A percentile compares a stretch with the other conserved stretches of the same genome.
phyloP scores from a whole-genome alignment of 1,140 invertebrate species.

The Capitella teleta region DNA sequence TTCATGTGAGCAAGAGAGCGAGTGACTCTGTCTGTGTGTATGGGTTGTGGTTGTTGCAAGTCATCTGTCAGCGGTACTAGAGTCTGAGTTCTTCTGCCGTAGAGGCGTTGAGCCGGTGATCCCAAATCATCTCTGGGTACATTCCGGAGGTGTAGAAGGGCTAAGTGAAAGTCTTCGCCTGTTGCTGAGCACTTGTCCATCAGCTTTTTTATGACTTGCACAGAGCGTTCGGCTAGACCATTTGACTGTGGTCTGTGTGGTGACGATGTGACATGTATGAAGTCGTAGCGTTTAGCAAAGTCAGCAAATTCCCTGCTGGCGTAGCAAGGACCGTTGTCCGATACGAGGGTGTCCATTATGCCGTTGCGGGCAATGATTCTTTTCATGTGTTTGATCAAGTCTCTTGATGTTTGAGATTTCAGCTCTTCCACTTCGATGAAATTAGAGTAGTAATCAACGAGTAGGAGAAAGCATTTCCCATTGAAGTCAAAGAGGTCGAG shows the following conservation, averaged over 20 bases:
- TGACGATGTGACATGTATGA: constrained; percentile 15
- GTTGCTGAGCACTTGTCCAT: constrained; percentile 16
- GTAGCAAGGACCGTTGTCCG: constrained; percentile 22
- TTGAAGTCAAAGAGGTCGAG: constrained; percentile 10
- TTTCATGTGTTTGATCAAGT: constrained; percentile 14
- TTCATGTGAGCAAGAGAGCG: neutral
- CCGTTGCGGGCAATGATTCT: constrained; percentile 17
- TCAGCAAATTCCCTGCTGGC: constrained; percentile 9
- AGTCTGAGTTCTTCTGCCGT: constrained; percentile 12
- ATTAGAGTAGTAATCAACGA: constrained; percentile 16
- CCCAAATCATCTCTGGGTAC: constrained; percentile 16
- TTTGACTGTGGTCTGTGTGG: constrained; percentile 16
- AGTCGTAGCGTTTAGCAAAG: too few species aligned
- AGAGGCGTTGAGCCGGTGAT: constrained; percentile 18
- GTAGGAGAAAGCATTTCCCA: constrained; percentile 12
- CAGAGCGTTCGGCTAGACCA: constrained; percentile 19
- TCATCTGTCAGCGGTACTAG: constrained; percentile 13
- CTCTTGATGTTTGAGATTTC: constrained; percentile 4
- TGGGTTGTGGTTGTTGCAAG: neutral
- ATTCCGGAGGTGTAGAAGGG: constrained; percentile 16
- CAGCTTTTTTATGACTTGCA: constrained; percentile 17
- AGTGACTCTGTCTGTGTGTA: neutral
- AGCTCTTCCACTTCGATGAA: constrained; percentile 14
- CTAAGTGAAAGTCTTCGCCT: constrained; percentile 11
- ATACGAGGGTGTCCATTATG: constrained; percentile 13